Evolutionary conservation across 2,888 invertebrate genomes (phyloP), one percentile per base, ranked within the genome.

Genomic region (Netelia virgata): DNA sequence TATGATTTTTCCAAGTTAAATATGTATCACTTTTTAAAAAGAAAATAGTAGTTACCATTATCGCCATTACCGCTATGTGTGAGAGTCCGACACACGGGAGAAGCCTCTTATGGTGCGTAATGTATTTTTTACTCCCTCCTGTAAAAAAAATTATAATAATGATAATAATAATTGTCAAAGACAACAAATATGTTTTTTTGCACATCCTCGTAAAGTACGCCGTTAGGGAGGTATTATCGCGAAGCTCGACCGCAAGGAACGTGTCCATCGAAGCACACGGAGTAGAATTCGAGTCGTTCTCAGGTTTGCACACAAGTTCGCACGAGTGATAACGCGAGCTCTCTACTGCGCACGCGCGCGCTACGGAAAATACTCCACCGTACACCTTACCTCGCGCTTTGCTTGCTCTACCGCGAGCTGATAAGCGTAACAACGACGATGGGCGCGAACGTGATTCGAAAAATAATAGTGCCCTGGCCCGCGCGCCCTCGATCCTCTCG

Each of bases 391-490:
- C 20, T 43, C 64, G 43, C 6, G 57, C 36, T 61, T 74, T 18
- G 57, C 75, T 69, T 59, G 47, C 72, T 64, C 64, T 72, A 61
- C 74, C 72, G 59, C 64, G 82, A 70, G 74, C 85, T 87, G 87
- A 87, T 87, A 87, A 84, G 87, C 86, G 84, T 83, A 86, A 84
- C 86, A 86, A 87, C 85, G 82, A 79, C 84, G 79, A 18, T 53
- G 70, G 84, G 79, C 81, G 83, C 72, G 66, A 82, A 87, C 87
- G 87, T 87, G 87, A 87, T 87, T 86, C 72, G 87, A 75, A 83
- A 86, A 86, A 86, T 87, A 87, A 87, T 86, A 86, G 84, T 82
- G 75, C 77, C 77, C 41, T 18, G 20, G 3, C 18, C 5, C 53
- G 16, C 53, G 53, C 53, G 6, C 14, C n/a, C 5, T 2, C 2